Evolutionary conservation across 2,113 vertebrate species (phyloP), one percentile per base, ranked within the genome.

Genomic region (Poecilia latipinna): DNA sequence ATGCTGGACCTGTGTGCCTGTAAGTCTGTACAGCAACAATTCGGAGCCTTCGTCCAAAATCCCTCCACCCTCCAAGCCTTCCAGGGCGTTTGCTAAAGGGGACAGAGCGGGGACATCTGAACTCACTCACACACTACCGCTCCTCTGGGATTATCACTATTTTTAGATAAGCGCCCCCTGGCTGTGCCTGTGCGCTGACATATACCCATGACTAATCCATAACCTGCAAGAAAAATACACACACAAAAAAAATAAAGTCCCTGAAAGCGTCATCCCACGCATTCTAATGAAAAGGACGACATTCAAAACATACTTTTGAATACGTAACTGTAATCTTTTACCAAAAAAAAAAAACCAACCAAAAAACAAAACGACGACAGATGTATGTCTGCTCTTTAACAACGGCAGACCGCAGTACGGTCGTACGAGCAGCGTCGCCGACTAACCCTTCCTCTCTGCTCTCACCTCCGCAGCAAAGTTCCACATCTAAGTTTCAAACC

Each of bases 401-500:
- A 24, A 12, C 15, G 8, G 74, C 7, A 67, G 63, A 33, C 42
- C 71, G n/a, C 72, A 72, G 51, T 78, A 11, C 35, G 80, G 65
- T 72, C 70, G 65, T 76, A 77, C 71, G 65, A 76, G 75, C 75
- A 26, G 74, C 75, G 88, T 88, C 71, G 26, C 82, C 81, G 79
- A 67, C 80, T 77, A 48, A 80, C 70, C 88, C 88, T 70, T 88
- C 77, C 86, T 83, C 82, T 75, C 75, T 8, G 35, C 80, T 79
- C 85, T 81, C 85, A 89, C 86, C 88, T 85, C 79, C 68, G 79
- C 84, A 86, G 80, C 86, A 81, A 85, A 86, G 88, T 83, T 57
- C 51, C 87, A 79, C 79, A 71, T 92, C 90, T 93, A 91, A 87
- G 84, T 94, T 94, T 93, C 93, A 91, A 70, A 87, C 51, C 70